phyloP scores from a whole-genome alignment of 2,888 invertebrate species.

The Polyommatus icarus region DNA sequence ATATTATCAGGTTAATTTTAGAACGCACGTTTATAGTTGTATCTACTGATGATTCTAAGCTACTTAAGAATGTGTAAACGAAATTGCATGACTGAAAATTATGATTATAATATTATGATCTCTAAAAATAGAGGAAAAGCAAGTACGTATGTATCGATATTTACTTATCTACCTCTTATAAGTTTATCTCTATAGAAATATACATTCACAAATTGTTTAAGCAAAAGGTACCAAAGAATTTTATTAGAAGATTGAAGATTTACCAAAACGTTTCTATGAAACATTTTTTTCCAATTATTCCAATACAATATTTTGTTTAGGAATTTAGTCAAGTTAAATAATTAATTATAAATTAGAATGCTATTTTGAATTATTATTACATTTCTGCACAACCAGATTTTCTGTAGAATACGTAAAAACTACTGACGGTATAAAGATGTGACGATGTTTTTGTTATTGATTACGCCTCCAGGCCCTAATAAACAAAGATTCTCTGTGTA shows the following conservation, averaged over 20 bases:
- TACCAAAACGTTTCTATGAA: neutral
- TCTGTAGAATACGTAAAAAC: neutral
- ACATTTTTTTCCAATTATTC: neutral
- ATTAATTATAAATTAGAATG: neutral
- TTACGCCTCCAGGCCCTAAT: no score
- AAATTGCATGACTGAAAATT: neutral
- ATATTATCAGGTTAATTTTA: no score
- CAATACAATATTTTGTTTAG: neutral
- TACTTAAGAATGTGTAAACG: neutral
- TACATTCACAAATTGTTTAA: neutral
- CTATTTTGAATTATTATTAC: neutral
- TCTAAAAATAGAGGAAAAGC: neutral
- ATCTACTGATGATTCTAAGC: neutral
- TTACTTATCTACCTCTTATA: neutral
- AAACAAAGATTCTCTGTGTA: no score
- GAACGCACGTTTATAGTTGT: neutral
- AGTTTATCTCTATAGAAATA: neutral
- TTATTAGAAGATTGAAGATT: neutral
- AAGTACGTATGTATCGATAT: neutral
- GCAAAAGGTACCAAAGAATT: neutral
- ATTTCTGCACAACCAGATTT: neutral
- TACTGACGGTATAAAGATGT: neutral
- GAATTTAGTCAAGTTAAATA: neutral
- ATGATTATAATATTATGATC: neutral
- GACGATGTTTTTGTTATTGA: neutral